Base-by-base conservation (phyloP, 2,797 vertebrate species). In the Echiichthys vipera region DNA sequence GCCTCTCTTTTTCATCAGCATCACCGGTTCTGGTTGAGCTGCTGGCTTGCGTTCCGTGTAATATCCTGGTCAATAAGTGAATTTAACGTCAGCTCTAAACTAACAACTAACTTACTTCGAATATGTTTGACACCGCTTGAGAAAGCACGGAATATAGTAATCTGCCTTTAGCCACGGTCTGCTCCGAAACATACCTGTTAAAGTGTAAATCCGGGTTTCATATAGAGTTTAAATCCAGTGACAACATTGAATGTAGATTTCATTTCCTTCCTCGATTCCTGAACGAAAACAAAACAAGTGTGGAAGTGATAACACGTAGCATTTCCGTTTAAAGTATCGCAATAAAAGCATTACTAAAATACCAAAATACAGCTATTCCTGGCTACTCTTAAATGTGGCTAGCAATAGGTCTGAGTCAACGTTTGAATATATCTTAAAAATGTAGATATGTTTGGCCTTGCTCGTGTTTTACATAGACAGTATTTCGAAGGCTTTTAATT, bases 1-100 rank as follows among this genome's bases (percentile, higher is more conserved):
- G 24, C 84, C 75, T 73, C 76, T 90, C 73, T 70, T 92, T 46
- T 74, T 93, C 81, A 91, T 65, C 42, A 57, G 17, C 86, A 87
- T 84, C 54, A 7, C 25, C 25, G 65, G 2, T 43, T 18, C 25
- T 29, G 65, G 2, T 43, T 18, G 5, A 3, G 17, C 36, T 50
- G 13, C 47, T 18, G 37, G 2, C 3, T 40, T 1, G 11, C 24
- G 42, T 27, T 53, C 2, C 18, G 6, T 62, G n/a, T 6, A 20
- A 8, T 20, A 0, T 62, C 43, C 61, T 34, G 37, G 2, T 45
- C 57, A 5, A n/a, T n/a, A n/a, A 2, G 22, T 27, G 34, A 17
- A 18, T 56, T 7, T 14, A 10, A 17, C 15, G 34, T 34, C 12
- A 32, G 10, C 7, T 18, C 17, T 11, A 24, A 14, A 12, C 10